A percentile compares a stretch with the other conserved stretches of the same genome.
Conservation (phyloP, 64 coral and sea anemone species). For the Catalaphyllia jardinei region DNA sequence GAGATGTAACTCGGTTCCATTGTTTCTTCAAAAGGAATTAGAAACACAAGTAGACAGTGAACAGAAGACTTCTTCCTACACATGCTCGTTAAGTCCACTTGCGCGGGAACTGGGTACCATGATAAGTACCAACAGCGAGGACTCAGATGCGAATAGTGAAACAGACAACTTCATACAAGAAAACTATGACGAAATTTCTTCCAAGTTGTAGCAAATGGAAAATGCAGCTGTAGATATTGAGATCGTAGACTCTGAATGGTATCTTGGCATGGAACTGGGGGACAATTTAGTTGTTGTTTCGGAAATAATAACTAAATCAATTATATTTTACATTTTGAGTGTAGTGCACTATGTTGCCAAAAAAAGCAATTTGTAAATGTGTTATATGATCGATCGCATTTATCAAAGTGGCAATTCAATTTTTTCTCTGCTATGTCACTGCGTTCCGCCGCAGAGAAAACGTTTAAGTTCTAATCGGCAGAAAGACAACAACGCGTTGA, state of each 20-base stretch:
- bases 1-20: constrained; percentile 10
- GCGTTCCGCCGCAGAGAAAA: too few species aligned
- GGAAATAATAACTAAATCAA: background rate
- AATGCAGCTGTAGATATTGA: background rate
- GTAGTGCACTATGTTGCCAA: too few species aligned
- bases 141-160: background rate
- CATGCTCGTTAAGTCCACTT: background rate
- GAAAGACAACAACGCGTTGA: too few species aligned
- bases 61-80: background rate
- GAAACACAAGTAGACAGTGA: background rate
- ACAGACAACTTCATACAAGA: background rate
- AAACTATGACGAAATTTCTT: background rate
- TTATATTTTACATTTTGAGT: too few species aligned
- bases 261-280: background rate
- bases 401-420: too few species aligned
- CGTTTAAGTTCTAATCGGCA: too few species aligned
- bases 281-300: background rate
- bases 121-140: background rate
- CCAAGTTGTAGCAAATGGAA: background rate
- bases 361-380: background rate
- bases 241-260: background rate
- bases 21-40: background rate
- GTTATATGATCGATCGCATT: too few species aligned
- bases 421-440: too few species aligned
- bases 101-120: background rate